phyloP scores from a whole-genome alignment of 1,140 invertebrate species.

The Plectrocnemia conspersa region DNA sequence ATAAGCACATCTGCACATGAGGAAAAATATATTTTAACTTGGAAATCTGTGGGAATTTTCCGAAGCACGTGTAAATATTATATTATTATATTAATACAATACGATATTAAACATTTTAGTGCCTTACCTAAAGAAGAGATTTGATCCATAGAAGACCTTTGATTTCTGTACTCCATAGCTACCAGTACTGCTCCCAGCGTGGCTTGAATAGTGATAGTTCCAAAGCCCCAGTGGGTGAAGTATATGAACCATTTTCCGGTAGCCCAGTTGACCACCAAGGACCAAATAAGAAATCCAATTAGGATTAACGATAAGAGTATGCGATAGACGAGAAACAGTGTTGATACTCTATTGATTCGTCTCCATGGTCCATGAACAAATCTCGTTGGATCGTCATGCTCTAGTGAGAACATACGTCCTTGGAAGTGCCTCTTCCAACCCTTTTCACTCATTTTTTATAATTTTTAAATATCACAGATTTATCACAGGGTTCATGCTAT shows the following conservation, averaged over 20 bases:
- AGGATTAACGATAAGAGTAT: constrained; percentile 48
- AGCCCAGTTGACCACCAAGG: constrained; percentile 45
- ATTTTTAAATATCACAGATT: too few species aligned
- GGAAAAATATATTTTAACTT: too few species aligned
- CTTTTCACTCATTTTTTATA: constrained; percentile 2
- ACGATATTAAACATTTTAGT: too few species aligned
- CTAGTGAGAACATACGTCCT: constrained; percentile 11
- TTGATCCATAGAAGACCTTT: constrained; percentile 9
- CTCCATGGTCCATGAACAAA: constrained; percentile 29
- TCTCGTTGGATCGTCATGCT: constrained; percentile 23
- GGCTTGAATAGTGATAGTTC: constrained; percentile 50
- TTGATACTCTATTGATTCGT: constrained; percentile 22
- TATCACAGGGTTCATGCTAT: background rate
- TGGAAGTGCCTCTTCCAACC: constrained; percentile 28
- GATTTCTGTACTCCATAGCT: constrained; percentile 39
- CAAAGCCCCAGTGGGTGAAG: constrained; percentile 67
- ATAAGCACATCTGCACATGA: too few species aligned
- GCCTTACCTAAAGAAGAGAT: constrained; percentile 33
- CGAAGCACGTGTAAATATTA: too few species aligned
- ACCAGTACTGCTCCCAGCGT: constrained; percentile 47
- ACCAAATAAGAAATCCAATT: constrained; percentile 44
- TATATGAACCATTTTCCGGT: constrained; percentile 59
- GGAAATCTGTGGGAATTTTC: too few species aligned
- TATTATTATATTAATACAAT: too few species aligned
- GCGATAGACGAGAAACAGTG: constrained; percentile 51